Percentiles rank a stretch among this genome's conserved stretches.
Evolutionary conservation across 2,113 vertebrate species (phyloP).

Genomic region (Egretta garzetta): DNA sequence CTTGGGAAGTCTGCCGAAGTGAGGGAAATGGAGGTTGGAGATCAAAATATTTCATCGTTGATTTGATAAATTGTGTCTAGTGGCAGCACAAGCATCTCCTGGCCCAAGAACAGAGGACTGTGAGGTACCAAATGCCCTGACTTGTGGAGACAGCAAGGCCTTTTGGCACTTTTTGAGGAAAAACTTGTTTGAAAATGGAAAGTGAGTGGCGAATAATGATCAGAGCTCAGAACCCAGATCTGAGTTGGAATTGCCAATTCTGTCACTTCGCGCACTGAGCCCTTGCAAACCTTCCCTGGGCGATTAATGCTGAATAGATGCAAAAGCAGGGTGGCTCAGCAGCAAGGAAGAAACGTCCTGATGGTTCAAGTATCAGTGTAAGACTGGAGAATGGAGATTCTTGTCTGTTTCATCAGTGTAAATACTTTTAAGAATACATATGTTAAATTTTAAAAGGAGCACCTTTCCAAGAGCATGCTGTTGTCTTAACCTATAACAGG

Average conservation of each 20-base stretch:
- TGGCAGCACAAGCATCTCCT: background rate
- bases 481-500: background rate
- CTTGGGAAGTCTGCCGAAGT: background rate
- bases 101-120: background rate
- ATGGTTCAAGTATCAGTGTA: background rate
- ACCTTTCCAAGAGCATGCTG: background rate
- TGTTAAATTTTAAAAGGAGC: background rate
- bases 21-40: background rate
- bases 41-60: background rate
- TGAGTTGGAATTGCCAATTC: background rate
- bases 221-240: background rate
- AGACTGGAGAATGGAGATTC: background rate
- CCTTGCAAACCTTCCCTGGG: background rate
- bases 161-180: background rate
- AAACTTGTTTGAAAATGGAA: background rate
- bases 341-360: background rate
- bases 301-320: background rate
- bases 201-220: background rate
- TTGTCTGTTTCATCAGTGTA: background rate
- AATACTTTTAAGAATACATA: background rate
- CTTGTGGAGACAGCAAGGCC: background rate
- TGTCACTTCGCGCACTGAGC: background rate
- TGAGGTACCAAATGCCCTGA: background rate
- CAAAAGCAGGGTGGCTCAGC: background rate
- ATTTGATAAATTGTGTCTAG: background rate